Percentiles rank a stretch among this genome's conserved stretches.
Conservation (phyloP, 1,140 invertebrate genomes). For the Hylaeus volcanicus region DNA sequence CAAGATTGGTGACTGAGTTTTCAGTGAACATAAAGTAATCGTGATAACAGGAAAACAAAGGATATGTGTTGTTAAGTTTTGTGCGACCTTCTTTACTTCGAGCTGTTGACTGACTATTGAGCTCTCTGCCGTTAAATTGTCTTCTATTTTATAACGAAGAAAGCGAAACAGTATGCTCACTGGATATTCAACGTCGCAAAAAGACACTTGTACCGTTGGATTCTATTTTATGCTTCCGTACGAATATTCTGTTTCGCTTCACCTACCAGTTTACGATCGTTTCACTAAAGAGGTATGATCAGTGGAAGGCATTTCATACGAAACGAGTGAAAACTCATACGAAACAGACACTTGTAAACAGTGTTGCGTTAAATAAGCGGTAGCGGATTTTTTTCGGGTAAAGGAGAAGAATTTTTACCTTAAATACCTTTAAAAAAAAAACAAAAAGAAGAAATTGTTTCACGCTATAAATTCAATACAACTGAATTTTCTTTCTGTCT, state of each 20-base stretch:
- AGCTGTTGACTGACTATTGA: constrained; percentile 57
- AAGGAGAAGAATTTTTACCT: constrained; percentile 48
- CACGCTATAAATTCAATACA: not conserved
- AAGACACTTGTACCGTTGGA: constrained; percentile 22
- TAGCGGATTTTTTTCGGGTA: constrained; percentile 43
- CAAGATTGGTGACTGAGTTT: constrained; percentile 41
- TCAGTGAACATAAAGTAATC: constrained; percentile 33
- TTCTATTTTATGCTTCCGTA: constrained; percentile 56
- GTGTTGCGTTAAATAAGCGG: constrained; percentile 17
- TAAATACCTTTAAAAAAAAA: not conserved
- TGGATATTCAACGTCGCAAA: constrained; percentile 30
- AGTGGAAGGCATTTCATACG: constrained; percentile 17
- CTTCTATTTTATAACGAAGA: constrained; percentile 63
- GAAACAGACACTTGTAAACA: not conserved
- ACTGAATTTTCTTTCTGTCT: not conserved
- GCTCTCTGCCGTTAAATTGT: constrained; percentile 62
- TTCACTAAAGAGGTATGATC: constrained; percentile 1
- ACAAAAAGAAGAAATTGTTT: not conserved
- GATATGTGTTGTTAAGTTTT: constrained; percentile 45
- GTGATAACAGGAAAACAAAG: constrained; percentile 5
- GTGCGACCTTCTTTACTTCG: constrained; percentile 41
- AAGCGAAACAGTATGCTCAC: constrained; percentile 58
- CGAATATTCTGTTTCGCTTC: constrained; percentile 61
- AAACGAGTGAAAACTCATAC: not conserved
- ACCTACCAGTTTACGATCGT: constrained; percentile 37